Base-by-base conservation (phyloP, 2,888 invertebrate genomes). In the Trissonchulus sp. region DNA sequence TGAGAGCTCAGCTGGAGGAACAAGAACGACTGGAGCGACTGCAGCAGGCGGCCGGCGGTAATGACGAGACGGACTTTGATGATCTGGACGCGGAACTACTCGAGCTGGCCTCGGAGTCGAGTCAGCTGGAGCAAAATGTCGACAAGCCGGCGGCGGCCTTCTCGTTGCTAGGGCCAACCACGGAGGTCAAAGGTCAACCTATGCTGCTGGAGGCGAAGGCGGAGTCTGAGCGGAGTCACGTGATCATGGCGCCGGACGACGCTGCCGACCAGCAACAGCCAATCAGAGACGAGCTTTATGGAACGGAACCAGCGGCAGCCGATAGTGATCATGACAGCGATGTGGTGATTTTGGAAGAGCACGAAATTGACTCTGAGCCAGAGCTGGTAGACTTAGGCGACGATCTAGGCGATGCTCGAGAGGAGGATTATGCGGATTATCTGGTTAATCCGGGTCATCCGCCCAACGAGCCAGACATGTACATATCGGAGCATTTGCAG, bases 401-500 rank as follows among this genome's bases (percentile, higher is more conserved):
- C n/a, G 71, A 69, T 36, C 15, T 30, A 30, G 28, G n/a, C 31
- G 34, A 30, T 65, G n/a, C n/a, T 65, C 34, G 31, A 60, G 15
- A 34, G 31, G 68, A 30, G n/a, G 68, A 18, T 65, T 28, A 34
- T 30, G 35, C 23, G n/a, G 34, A 36, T 36, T 69, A 69, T 36
- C 34, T 75, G 63, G 38, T 75, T 18, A 75, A 75, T 60, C 31
- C 48, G 18, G 65, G 65, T 15, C 75, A 75, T 31, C 35, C 72
- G 3, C 33, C 34, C 18, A 2, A 33, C 23, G 75, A 75, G 15
- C 75, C 75, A 1, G 75, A 75, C 62, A 73, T 74, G 36, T 36
- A 34, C 30, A 68, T 74, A 1, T 18, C 63, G 18, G 2, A 62
- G 28, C 76, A 77, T 31, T 36, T 74, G 72, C 2, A 33, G 18